Percentiles rank a stretch among this genome's conserved stretches.
Evolutionary conservation across 2,888 invertebrate genomes (phyloP).

Genomic region (Parnassius smintheus): DNA sequence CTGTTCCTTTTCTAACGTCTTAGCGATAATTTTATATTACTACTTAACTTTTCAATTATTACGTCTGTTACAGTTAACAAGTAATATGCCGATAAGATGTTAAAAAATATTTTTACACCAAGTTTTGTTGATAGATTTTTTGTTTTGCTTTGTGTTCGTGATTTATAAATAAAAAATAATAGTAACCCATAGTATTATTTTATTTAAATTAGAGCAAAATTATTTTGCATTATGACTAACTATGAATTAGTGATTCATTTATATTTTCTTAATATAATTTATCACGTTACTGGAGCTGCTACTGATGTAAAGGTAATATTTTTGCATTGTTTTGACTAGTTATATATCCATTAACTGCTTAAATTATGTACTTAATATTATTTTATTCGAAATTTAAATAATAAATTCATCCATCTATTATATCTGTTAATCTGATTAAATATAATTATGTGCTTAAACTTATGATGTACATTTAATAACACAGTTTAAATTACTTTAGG

Average conservation of each 20-base stretch:
- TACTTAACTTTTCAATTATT: slow-evolving; percentile 25
- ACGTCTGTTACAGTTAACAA: slow-evolving; percentile 37
- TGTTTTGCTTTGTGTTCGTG: slow-evolving; percentile 60
- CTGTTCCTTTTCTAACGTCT: slow-evolving; percentile 64
- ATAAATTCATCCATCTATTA: no score
- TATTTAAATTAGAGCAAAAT: slow-evolving; percentile 28
- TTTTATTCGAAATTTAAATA: no score
- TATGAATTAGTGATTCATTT: slow-evolving; percentile 61
- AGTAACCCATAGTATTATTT: slow-evolving; percentile 32
- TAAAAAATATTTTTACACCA: slow-evolving; percentile 47
- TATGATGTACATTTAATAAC: no score
- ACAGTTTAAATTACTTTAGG: no score
- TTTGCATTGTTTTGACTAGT: slow-evolving; percentile 22
- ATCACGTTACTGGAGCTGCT: slow-evolving; percentile 54
- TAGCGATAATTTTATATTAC: slow-evolving; percentile 46
- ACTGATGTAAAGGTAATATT: slow-evolving; percentile 65
- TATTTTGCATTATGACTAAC: slow-evolving; percentile 60
- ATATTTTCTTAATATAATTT: slow-evolving; percentile 60
- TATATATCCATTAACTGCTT: not conserved
- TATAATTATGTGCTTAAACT: no score
- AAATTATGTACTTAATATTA: no score
- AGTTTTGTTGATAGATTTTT: slow-evolving; percentile 47
- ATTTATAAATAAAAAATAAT: slow-evolving; percentile 52
- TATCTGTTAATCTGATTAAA: no score
- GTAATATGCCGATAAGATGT: slow-evolving; percentile 61